These are phyloP conservation scores for Drosophila meridiana DNA, from an alignment of 2,888 invertebrate genomes.

Conservation along the genomic window DNA sequence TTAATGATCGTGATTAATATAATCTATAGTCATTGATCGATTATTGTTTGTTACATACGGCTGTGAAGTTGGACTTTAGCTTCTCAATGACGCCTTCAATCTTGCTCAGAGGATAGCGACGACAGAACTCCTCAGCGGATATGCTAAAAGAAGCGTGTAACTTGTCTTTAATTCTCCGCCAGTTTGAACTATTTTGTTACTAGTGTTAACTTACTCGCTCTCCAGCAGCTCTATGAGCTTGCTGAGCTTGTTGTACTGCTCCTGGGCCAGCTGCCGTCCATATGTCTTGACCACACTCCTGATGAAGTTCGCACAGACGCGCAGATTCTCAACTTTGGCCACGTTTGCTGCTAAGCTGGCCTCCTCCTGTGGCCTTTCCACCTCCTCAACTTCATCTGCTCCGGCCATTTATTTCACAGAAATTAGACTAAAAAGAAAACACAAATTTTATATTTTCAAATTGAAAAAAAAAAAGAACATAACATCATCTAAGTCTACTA, in stretches of 20 bases:
- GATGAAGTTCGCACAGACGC: constrained; percentile 90
- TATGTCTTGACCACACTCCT: constrained; percentile 87
- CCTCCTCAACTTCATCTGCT: constrained; percentile 2
- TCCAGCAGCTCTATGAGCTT: constrained; percentile 71
- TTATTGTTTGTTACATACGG: constrained; percentile 27
- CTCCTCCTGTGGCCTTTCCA: background rate
- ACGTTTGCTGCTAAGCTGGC: background rate
- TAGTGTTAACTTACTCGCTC: constrained; percentile 59
- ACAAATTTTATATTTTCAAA: too few species aligned
- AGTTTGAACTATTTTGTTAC: background rate
- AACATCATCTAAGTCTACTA: too few species aligned
- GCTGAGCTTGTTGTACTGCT: constrained; percentile 73
- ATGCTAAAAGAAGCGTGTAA: constrained; percentile 13
- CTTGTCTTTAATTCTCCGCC: background rate
- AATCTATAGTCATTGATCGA: too few species aligned
- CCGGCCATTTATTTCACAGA: constrained; percentile 10
- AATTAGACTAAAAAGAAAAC: background rate
- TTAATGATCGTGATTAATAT: background rate
- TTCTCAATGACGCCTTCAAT: constrained; percentile 44
- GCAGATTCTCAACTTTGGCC: constrained; percentile 63
- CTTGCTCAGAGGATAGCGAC: constrained; percentile 20
- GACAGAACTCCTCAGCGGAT: constrained; percentile 7
- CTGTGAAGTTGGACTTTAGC: constrained; percentile 25
- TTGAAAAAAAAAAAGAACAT: background rate
- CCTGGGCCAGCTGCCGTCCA: constrained; percentile 32